Percentiles rank a stretch among this genome's conserved stretches.
Evolutionary conservation across 2,113 vertebrate genomes (phyloP).

Genomic region (Poeciliopsis occidentalis): DNA sequence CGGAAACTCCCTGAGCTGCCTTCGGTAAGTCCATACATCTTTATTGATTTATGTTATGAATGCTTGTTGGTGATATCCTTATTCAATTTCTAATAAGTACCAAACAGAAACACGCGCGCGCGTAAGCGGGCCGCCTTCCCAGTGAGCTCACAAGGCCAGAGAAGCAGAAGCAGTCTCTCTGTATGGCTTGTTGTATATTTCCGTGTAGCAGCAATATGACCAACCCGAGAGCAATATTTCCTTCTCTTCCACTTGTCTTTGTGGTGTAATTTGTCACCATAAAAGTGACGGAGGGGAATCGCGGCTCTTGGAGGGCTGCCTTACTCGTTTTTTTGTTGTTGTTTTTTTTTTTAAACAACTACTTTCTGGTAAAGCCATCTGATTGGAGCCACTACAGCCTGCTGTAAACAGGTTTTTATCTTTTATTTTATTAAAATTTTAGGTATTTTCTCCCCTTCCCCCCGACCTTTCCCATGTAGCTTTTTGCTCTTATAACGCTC

Average conservation of each 20-base stretch:
- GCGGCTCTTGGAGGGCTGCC: conserved; percentile 68
- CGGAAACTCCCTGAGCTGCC: conserved; percentile 64
- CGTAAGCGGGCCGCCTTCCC: conserved; percentile 14
- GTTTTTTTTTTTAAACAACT: conserved; percentile 35
- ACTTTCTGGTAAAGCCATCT: conserved; percentile 64
- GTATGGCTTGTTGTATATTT: conserved; percentile 50
- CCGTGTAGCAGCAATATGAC: conserved; percentile 58
- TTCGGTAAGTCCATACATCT: conserved; percentile 78
- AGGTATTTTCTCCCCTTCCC: not conserved
- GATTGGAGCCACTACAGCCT: conserved; percentile 36
- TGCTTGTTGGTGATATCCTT: conserved; percentile 75
- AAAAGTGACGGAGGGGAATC: conserved; percentile 72
- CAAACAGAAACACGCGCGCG: conserved; percentile 48
- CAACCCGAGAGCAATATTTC: conserved; percentile 73
- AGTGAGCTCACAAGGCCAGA: conserved; percentile 37
- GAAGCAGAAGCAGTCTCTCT: conserved; percentile 24
- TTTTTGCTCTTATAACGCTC: conserved; percentile 16
- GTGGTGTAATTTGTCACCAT: conserved; percentile 77
- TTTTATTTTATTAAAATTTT: conserved; percentile 40
- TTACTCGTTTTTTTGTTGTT: conserved; percentile 49
- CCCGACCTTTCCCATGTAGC: not conserved
- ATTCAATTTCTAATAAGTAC: conserved; percentile 75
- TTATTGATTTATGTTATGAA: conserved; percentile 78
- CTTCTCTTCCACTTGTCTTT: conserved; percentile 74
- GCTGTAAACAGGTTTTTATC: conserved; percentile 25